Conservation (phyloP, 92 coral and sea anemone species). For the Palythoa grandis region DNA sequence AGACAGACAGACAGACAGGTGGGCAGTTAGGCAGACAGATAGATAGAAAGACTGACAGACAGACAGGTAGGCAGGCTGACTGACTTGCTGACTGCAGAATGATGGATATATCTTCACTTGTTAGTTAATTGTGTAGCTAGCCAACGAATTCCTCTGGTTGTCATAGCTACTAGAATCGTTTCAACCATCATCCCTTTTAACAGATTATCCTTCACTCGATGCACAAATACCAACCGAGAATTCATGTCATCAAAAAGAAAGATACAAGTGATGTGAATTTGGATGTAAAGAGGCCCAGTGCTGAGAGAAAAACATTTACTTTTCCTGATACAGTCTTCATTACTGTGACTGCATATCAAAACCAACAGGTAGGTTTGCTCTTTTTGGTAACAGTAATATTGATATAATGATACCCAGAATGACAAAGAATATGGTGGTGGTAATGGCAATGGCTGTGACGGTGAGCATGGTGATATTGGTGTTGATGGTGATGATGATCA, state of each 20-base stretch:
- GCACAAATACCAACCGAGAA: constrained; percentile 99
- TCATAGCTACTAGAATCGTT: too few species aligned
- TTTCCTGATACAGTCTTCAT: constrained; percentile 97
- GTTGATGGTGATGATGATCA: neutral
- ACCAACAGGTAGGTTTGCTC: constrained; percentile 84
- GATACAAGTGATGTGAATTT: constrained; percentile 69
- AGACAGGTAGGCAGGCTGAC: too few species aligned
- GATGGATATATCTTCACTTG: too few species aligned
- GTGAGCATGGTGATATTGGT: neutral
- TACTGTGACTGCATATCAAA: constrained; percentile 98
- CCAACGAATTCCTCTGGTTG: too few species aligned
- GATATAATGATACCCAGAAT: neutral
- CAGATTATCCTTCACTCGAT: constrained; percentile 96
- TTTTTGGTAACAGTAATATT: neutral
- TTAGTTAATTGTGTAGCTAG: too few species aligned
- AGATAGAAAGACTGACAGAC: too few species aligned
- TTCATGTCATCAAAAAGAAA: constrained; percentile 94
- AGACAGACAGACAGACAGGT: too few species aligned
- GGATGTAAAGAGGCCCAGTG: constrained; percentile 80
- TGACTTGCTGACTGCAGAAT: too few species aligned
- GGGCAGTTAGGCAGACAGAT: too few species aligned
- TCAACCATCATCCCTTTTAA: neutral
- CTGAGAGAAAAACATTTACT: constrained; percentile 84
- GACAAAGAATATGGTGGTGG: neutral
- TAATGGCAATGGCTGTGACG: neutral